Percentiles rank a stretch among this genome's conserved stretches.
Conservation (phyloP, 2,113 vertebrate species). For the Aegotheles bennettii region DNA sequence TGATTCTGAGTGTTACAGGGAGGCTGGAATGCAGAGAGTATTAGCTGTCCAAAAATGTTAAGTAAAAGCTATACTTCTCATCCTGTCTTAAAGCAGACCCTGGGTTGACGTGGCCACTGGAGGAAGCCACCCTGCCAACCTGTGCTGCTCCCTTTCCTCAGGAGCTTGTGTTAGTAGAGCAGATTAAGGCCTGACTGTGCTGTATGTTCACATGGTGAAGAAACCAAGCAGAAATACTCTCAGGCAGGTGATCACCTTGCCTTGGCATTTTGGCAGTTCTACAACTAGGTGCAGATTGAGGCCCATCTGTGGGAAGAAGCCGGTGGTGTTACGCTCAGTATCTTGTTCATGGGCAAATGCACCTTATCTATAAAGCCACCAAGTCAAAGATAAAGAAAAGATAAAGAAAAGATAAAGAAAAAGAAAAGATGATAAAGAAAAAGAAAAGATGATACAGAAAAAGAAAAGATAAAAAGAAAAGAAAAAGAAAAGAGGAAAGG, state of each 20-base stretch:
- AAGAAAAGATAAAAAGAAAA: no score
- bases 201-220: not conserved
- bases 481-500: no score
- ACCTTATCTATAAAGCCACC: not conserved
- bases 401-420: not conserved
- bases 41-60: not conserved
- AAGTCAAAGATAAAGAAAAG: not conserved
- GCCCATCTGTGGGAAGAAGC: no score
- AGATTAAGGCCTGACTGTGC: not conserved
- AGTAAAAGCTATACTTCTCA: not conserved
- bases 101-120: not conserved
- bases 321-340: not conserved
- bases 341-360: not conserved
- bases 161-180: not conserved
- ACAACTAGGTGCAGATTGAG: not conserved
- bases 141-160: not conserved
- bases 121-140: not conserved
- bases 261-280: not conserved
- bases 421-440: no score
- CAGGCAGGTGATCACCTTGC: not conserved
- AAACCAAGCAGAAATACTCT: not conserved
- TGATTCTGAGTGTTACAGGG: not conserved
- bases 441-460: no score
- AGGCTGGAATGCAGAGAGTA: not conserved
- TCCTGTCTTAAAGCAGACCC: not conserved